phyloP scores from a whole-genome alignment of 37 sponge, comb jelly and placozoan species.

The Aplysina aerophoba region DNA sequence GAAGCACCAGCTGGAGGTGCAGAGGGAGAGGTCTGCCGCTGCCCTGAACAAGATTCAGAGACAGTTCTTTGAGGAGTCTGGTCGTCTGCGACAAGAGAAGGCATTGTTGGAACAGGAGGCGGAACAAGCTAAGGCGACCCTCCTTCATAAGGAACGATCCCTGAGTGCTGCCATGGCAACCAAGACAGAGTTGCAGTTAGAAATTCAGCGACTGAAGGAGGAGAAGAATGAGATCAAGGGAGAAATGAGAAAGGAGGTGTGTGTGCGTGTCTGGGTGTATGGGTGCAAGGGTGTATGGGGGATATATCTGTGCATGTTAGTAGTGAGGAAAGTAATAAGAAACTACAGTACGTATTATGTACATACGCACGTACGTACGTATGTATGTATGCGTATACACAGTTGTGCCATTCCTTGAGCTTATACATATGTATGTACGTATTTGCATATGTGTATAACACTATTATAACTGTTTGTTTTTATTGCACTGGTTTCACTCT shows the following conservation, averaged over 20 bases:
- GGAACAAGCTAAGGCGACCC: neutral
- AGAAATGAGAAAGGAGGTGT: neutral
- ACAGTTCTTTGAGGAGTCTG: neutral
- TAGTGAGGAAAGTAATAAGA: too few relatives aligned
- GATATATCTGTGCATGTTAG: too few relatives aligned
- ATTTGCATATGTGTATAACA: too few relatives aligned
- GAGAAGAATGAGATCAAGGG: neutral
- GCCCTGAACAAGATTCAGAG: conserved; percentile 50
- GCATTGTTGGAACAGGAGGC: neutral
- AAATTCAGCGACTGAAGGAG: neutral
- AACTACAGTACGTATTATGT: too few relatives aligned
- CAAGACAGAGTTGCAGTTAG: neutral
- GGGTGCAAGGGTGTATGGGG: too few relatives aligned
- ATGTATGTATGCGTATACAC: too few relatives aligned
- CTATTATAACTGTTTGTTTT: too few relatives aligned
- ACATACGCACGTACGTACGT: too few relatives aligned
- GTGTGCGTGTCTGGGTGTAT: neutral
- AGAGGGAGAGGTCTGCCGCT: conserved; percentile 51
- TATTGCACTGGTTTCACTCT: too few relatives aligned
- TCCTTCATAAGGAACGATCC: neutral
- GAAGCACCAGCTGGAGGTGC: conserved; percentile 48
- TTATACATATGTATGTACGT: too few relatives aligned
- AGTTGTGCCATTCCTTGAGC: too few relatives aligned
- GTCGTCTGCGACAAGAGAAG: neutral
- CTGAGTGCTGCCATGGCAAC: neutral